Evolutionary conservation across 2,797 vertebrate genomes (phyloP).

Genomic region (Pelobates cultripes): DNA sequence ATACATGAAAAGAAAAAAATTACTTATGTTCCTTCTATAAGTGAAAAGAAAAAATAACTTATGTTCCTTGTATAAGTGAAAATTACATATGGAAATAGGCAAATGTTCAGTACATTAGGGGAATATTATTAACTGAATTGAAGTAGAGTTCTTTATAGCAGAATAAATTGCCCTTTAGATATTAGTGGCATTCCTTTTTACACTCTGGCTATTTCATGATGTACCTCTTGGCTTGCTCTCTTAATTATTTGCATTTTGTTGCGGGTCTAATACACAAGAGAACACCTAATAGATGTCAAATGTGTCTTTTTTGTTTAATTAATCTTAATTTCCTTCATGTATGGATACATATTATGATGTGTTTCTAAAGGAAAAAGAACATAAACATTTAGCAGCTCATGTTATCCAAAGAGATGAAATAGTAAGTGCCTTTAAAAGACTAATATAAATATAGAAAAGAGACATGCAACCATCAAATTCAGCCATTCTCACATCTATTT

Average conservation of each 20-base stretch:
- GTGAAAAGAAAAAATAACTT: too few species aligned
- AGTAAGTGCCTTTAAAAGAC: conserved; percentile 5
- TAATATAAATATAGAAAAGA: background rate
- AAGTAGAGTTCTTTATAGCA: background rate
- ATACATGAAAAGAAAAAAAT: too few species aligned
- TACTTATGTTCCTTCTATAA: too few species aligned
- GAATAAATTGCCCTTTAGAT: background rate
- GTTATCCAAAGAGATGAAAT: background rate
- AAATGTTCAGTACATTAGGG: too few species aligned
- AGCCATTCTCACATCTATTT: too few species aligned
- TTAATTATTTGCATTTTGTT: background rate
- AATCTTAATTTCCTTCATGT: background rate
- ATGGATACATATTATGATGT: background rate
- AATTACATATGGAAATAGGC: too few species aligned
- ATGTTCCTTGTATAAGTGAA: too few species aligned
- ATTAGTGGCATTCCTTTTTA: background rate
- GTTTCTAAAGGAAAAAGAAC: background rate
- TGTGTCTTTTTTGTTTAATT: background rate
- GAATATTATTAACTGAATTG: too few species aligned
- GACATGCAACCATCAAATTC: too few species aligned
- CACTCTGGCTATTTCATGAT: background rate
- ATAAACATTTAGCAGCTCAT: background rate
- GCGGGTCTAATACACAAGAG: background rate
- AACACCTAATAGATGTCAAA: background rate
- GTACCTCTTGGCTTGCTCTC: background rate